These are phyloP conservation scores for Heterocephalus glaber DNA, from an alignment of 2,113 vertebrate species.

Conservation along the genomic window DNA sequence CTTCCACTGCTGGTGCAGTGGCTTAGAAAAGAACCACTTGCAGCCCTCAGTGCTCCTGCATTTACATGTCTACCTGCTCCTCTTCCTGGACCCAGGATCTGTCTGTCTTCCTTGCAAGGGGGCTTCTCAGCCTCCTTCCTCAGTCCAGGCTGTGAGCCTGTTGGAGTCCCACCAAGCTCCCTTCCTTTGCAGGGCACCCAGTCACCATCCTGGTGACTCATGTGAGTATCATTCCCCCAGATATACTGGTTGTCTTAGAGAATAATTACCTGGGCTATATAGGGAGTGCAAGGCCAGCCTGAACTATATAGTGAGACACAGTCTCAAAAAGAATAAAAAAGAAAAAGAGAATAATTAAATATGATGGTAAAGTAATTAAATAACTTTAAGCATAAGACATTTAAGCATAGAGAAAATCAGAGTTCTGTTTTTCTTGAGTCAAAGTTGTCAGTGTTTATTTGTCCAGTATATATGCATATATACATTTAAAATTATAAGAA, in stretches of 20 bases:
- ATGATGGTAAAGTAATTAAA: background rate
- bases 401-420: background rate
- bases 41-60: accelerated
- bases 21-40: accelerated
- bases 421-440: background rate
- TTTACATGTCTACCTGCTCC: accelerated
- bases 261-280: no score
- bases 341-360: background rate
- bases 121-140: background rate
- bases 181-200: background rate
- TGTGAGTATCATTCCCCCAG: accelerated
- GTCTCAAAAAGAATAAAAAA: no score
- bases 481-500: background rate
- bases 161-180: background rate
- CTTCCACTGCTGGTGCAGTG: accelerated
- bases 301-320: no score
- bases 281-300: no score
- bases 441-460: background rate
- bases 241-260: background rate
- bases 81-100: background rate
- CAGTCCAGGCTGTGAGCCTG: background rate
- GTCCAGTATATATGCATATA: background rate
- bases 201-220: background rate
- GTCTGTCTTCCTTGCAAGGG: background rate
- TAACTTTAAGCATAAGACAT: background rate